phyloP scores from a whole-genome alignment of 2,797 vertebrate species.

The Pipistrellus pygmaeus region DNA sequence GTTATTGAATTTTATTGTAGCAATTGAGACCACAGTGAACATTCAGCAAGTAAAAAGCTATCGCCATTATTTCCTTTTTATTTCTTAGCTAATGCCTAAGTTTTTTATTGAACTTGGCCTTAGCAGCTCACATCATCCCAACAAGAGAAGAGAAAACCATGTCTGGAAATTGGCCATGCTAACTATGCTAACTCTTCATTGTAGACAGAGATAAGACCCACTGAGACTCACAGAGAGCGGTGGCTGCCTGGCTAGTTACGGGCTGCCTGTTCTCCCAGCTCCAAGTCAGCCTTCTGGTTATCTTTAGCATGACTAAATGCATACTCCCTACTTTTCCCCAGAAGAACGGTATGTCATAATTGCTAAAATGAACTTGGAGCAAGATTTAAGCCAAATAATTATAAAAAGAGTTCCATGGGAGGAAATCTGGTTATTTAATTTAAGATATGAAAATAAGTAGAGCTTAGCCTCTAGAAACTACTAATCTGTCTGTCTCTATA shows the following conservation, averaged over 20 bases:
- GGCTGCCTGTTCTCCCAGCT: background rate
- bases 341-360: constrained; percentile 50
- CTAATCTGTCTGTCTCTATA: background rate
- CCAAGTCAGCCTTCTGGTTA: constrained; percentile 36
- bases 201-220: background rate
- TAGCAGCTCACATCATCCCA: background rate
- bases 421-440: constrained; percentile 39
- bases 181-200: background rate
- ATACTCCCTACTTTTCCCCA: background rate
- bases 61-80: background rate
- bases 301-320: constrained; percentile 10
- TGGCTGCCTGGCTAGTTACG: background rate
- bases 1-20: constrained; percentile 22
- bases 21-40: background rate
- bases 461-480: constrained; percentile 52
- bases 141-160: constrained; percentile 54
- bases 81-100: constrained; percentile 27
- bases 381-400: background rate
- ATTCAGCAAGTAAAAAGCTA: constrained; percentile 36
- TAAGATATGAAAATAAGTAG: constrained; percentile 47
- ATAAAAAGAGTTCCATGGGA: background rate
- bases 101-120: constrained; percentile 40
- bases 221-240: background rate
- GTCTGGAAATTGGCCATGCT: background rate
- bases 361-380: constrained; percentile 29